Evolutionary conservation across 2,797 vertebrate genomes (phyloP), one percentile per base, ranked within the genome.

Genomic region (Poecilia gillii): DNA sequence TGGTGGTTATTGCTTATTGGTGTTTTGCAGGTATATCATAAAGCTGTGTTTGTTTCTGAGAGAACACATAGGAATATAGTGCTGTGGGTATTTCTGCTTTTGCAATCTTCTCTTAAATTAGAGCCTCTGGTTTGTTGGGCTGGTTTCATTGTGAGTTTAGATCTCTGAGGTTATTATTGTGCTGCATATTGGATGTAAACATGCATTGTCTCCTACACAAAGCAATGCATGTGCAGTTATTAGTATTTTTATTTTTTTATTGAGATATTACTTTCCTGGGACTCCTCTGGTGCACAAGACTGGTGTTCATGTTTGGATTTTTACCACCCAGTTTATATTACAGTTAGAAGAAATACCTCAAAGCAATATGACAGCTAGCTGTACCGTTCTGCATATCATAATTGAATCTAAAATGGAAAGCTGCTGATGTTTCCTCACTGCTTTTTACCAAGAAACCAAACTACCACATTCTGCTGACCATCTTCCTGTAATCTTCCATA

Each of bases 371-470:
- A 74, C 68, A 79, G 43, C 25, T 73, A 33, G n/a, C 77, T 75
- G 74, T 77, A 59, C 75, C 76, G 12, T 62, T 88, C 66, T 82
- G 77, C 81, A 82, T 85, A 87, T 91, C 86, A 75, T 85, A 87
- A 86, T 83, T 85, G 20, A 55, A 89, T 89, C 80, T 88, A 45
- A 89, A 89, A 82, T 74, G 72, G 70, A 8, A 55, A 74, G 76
- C 47, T 43, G 71, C 76, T 73, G 72, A 43, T 53, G 36, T 23
- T 51, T 84, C 75, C 77, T 75, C 18, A 0, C 41, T 33, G 71
- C 77, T 79, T 76, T 23, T 53, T 5, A 23, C 64, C 57, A 68
- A 74, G 36, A 80, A 75, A 33, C 43, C 6, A n/a, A 77, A 70
- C 43, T 64, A 8, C 4, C 33, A 70, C 31, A 49, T 76, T 78